Conservation (phyloP, 2,797 vertebrate genomes). For the Apodemus agrarius region DNA sequence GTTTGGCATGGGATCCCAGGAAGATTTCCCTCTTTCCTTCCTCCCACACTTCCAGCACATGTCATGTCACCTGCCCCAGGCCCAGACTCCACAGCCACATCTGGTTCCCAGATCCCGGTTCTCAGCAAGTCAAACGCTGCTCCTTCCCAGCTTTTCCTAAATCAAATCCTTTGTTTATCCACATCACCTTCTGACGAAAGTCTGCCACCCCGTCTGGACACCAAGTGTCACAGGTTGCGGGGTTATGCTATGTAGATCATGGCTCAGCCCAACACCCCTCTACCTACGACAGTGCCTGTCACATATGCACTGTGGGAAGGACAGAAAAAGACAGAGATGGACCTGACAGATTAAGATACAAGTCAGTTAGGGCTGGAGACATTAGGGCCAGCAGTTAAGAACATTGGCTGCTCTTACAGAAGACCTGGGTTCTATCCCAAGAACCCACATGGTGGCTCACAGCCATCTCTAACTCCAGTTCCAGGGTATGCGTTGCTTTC, state of each 20-base stretch:
- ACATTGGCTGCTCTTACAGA: background rate
- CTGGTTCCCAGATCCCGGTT: background rate
- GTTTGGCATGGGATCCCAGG: background rate
- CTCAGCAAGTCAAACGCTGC: background rate
- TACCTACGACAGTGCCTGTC: background rate
- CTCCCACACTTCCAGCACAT: background rate
- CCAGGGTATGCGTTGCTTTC: background rate
- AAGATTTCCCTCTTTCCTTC: background rate
- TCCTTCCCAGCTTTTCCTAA: background rate
- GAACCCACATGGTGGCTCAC: background rate
- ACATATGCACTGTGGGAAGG: background rate
- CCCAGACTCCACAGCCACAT: background rate
- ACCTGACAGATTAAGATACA: background rate
- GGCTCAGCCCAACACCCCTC: fast-evolving
- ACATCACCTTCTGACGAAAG: background rate
- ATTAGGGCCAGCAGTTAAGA: background rate
- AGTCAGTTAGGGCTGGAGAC: background rate
- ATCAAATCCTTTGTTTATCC: too few species aligned
- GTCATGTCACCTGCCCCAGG: background rate
- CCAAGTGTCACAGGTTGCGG: background rate
- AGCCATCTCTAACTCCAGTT: background rate
- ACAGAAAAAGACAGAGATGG: background rate
- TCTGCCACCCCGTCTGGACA: background rate
- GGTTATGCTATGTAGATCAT: too few species aligned
- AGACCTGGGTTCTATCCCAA: background rate